phyloP scores from a whole-genome alignment of 2,888 invertebrate species.

The Brachyptera risi region DNA sequence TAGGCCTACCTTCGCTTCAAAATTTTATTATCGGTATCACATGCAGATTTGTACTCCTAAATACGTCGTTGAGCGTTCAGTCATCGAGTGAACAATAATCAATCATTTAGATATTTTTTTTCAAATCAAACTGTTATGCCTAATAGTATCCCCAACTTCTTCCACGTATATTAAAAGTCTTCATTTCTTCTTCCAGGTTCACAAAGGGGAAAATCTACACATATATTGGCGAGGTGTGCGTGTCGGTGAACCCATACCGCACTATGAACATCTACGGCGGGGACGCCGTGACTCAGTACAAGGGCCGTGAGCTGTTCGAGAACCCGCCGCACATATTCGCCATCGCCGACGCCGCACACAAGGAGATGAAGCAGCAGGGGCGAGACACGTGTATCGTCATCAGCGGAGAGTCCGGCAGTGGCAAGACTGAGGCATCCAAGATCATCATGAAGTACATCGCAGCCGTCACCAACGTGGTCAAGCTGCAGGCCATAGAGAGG shows the following conservation, averaged over 20 bases:
- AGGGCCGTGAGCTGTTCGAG: conserved; percentile 93
- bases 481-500: conserved; percentile 95
- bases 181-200: no score
- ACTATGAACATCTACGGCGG: conserved; percentile 87
- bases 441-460: conserved; percentile 99
- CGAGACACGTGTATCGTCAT: conserved; percentile 97
- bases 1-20: no score
- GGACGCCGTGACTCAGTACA: conserved; percentile 83
- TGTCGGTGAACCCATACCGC: conserved; percentile 96
- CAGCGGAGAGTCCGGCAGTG: conserved; percentile 95
- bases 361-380: conserved; percentile 80
- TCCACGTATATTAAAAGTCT: no score
- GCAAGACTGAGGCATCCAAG: conserved; percentile 98
- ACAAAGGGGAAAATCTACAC: conserved; percentile 92
- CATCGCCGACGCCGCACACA: conserved; percentile 95
- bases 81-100: no score
- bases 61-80: no score
- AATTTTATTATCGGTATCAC: no score
- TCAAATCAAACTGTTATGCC: no score
- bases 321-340: conserved; percentile 96
- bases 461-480: conserved; percentile 88
- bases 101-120: no score
- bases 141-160: no score
- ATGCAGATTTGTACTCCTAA: no score
- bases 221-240: conserved; percentile 97